These are phyloP conservation scores for Phrynocephalus versicolor DNA, from an alignment of 2,113 vertebrate genomes.

Conservation along the genomic window DNA sequence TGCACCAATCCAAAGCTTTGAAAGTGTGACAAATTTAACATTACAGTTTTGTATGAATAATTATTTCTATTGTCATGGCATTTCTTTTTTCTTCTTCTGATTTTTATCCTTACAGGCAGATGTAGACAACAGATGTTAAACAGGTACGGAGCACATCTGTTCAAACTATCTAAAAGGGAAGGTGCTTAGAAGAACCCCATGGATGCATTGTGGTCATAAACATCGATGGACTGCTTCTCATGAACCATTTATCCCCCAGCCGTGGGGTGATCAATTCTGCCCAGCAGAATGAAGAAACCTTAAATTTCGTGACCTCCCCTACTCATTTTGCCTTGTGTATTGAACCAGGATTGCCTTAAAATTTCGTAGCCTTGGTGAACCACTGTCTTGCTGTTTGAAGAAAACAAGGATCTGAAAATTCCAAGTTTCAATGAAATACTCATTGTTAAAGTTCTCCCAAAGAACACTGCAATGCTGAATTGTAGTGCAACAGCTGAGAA, in stretches of 20 bases:
- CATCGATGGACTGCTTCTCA: conserved; percentile 56
- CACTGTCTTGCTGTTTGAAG: conserved; percentile 52
- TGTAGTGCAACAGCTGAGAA: conserved; percentile 22
- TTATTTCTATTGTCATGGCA: not conserved
- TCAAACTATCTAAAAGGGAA: conserved; percentile 63
- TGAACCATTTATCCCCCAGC: conserved; percentile 56
- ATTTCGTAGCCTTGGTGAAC: conserved; percentile 65
- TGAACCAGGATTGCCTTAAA: conserved; percentile 69
- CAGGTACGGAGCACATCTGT: conserved; percentile 50
- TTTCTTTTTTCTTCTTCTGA: conserved; percentile 4
- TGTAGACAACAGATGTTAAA: conserved; percentile 57
- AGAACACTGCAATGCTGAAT: conserved; percentile 5
- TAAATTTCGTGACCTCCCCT: conserved; percentile 47
- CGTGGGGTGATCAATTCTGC: conserved; percentile 57
- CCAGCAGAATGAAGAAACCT: conserved; percentile 66
- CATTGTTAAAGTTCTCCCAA: conserved; percentile 35
- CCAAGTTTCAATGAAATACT: conserved; percentile 53
- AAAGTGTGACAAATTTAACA: not conserved
- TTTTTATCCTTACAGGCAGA: conserved; percentile 59
- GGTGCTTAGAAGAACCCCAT: conserved; percentile 62
- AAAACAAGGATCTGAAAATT: conserved; percentile 57
- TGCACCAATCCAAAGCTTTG: not conserved
- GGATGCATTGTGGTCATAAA: conserved; percentile 58
- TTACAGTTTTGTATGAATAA: not conserved
- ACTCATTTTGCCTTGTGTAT: conserved; percentile 56